phyloP scores from a whole-genome alignment of 2,797 vertebrate genomes.

The Eidolon dupreanum region DNA sequence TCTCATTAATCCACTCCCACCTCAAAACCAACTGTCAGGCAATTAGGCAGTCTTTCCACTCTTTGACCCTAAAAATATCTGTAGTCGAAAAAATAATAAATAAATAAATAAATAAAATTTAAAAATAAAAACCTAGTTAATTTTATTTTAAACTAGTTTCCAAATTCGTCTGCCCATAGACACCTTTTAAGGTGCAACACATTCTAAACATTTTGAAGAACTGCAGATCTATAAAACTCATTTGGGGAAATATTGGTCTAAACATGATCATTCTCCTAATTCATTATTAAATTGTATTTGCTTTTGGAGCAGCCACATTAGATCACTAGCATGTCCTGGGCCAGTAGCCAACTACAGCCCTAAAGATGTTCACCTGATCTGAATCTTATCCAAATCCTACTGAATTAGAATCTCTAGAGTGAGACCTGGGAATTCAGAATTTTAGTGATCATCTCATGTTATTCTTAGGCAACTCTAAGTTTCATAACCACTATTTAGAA shows the following conservation, averaged over 20 bases:
- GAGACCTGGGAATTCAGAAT: neutral
- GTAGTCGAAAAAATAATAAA: neutral
- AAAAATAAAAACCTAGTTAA: neutral
- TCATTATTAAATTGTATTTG: neutral
- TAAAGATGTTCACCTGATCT: neutral
- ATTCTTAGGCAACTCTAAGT: neutral
- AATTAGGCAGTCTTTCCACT: neutral
- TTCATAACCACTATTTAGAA: neutral
- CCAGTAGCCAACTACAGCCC: neutral
- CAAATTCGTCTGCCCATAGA: neutral
- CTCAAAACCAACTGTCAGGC: neutral
- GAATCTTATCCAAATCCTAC: neutral
- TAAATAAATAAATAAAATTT: neutral
- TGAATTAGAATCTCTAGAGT: neutral
- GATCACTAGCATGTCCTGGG: neutral
- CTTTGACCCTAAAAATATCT: neutral
- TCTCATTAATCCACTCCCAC: neutral
- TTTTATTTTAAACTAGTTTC: constrained; percentile 13
- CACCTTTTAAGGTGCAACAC: neutral
- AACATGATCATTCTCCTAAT: neutral
- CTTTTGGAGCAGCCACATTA: neutral
- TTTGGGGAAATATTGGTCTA: neutral
- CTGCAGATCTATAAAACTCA: neutral
- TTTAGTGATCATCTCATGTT: neutral
- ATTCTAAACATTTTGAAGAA: neutral